These are phyloP conservation scores for Melanotus villosus DNA, from an alignment of 2,888 invertebrate genomes.

Conservation along the genomic window DNA sequence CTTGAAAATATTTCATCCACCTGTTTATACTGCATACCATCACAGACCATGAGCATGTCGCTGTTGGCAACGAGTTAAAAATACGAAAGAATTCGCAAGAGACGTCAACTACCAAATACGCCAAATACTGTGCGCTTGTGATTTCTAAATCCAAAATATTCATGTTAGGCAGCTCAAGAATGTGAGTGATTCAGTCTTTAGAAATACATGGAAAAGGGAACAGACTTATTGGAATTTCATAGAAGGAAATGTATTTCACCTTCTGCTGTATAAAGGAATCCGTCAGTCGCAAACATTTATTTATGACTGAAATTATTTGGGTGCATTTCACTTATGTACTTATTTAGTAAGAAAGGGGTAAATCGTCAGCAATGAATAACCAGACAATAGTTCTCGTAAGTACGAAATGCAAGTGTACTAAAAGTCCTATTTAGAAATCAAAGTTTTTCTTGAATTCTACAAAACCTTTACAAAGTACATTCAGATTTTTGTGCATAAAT, in stretches of 20 bases:
- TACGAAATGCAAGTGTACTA: too few relatives aligned
- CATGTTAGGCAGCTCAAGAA: conserved; percentile 29
- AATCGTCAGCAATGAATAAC: too few relatives aligned
- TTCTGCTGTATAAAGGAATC: conserved; percentile 12
- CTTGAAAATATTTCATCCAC: conserved; percentile 46
- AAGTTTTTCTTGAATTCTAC: too few relatives aligned
- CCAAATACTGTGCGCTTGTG: conserved; percentile 17
- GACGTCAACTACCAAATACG: conserved; percentile 32
- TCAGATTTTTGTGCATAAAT: too few relatives aligned
- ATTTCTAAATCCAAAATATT: conserved; percentile 36
- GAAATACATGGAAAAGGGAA: conserved; percentile 22
- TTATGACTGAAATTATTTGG: background rate
- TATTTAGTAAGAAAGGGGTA: too few relatives aligned
- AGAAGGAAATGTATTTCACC: conserved; percentile 32
- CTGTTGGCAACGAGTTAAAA: conserved; percentile 29
- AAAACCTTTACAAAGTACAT: too few relatives aligned
- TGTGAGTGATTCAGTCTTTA: conserved; percentile 36
- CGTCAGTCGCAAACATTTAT: conserved; percentile 26
- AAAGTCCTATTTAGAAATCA: too few relatives aligned
- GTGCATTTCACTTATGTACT: too few relatives aligned
- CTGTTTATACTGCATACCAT: conserved; percentile 37
- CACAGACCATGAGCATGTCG: conserved; percentile 29
- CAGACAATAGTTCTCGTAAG: too few relatives aligned
- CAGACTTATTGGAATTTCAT: conserved; percentile 35
- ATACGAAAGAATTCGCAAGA: conserved; percentile 32